Base-by-base conservation (phyloP, 1,140 invertebrate species). In the Cyclargus thomasi region DNA sequence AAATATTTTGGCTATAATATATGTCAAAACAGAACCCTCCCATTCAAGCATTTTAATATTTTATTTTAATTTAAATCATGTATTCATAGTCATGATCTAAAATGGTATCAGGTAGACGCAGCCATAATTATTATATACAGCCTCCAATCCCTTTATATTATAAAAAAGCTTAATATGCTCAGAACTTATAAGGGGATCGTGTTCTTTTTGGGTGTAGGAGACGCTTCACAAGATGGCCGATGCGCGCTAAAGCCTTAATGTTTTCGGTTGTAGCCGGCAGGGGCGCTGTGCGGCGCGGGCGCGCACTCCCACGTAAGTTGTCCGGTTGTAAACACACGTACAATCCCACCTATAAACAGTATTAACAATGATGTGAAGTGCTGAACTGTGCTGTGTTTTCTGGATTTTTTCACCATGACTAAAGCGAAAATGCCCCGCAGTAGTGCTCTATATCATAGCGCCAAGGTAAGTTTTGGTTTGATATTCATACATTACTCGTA, bases 371-470 rank as follows among this genome's bases (percentile, higher is more conserved):
- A 74, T 81, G 79, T 86, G 85, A 75, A 77, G 72, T 71, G 39
- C 39, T 47, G 74, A 79, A 79, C 73, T 82, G 80, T 85, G 81
- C 62, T 80, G 78, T 78, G 75, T 23, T 75, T 65, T 64, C 69
- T 65, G 78, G 80, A 81, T 81, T 82, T 69, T 47, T 74, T 74
- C 62, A 77, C 23, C 59, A 90, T 90, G 88, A 88, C 88, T 22
- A 90, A 90, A 73, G 76, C 85, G 17, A 90, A 90, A 71, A 75
- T 82, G 63, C 82, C 78, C 21, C 74, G 78, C 64, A 83, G 77
- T 69, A 90, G 88, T 73, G 87, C 87, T 67, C 77, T 90, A 17
- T 90, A 80, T 70, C 87, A 90, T 72, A 88, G 87, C 67, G 86
- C 86, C 11, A 90, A 88, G 85, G 88, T 90, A 69, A 82, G 85